Percentiles rank a stretch among this genome's conserved stretches.
These are phyloP conservation scores for Habropoda laboriosa DNA, from an alignment of 1,140 invertebrate species.

Conservation along the genomic window DNA sequence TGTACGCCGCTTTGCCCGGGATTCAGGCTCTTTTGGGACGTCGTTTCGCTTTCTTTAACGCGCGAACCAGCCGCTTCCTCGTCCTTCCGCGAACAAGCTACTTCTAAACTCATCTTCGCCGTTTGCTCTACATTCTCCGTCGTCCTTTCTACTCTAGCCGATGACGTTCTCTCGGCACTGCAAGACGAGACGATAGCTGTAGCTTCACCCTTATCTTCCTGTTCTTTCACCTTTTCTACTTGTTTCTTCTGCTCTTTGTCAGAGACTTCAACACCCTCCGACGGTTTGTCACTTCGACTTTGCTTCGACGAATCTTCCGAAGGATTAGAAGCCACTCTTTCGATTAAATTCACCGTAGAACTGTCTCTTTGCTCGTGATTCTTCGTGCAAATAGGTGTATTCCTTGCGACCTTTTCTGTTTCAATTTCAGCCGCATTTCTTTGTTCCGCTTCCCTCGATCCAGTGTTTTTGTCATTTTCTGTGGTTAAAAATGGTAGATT, in stretches of 20 bases:
- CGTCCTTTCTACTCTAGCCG: not conserved
- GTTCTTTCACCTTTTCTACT: not conserved
- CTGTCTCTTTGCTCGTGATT: not conserved
- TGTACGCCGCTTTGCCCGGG: not conserved
- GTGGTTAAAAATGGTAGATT: not conserved
- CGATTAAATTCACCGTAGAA: not conserved
- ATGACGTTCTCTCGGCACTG: not conserved
- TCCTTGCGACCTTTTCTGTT: not conserved
- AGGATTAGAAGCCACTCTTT: not conserved
- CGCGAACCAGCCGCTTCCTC: not conserved
- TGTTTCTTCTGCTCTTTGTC: not conserved
- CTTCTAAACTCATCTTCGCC: not conserved
- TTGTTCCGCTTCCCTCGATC: not conserved
- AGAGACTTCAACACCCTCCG: not conserved
- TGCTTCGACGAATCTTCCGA: not conserved
- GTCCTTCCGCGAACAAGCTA: not conserved
- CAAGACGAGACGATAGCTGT: not conserved
- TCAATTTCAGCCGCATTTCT: not conserved
- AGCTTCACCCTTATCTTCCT: not conserved
- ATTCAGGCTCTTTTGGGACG: not conserved
- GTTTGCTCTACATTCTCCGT: not conserved
- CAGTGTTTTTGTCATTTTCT: not conserved
- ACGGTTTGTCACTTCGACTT: not conserved
- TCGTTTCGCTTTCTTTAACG: not conserved
- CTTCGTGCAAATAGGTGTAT: not conserved